phyloP scores from a whole-genome alignment of 1,140 invertebrate species.

The Monochamus saltuarius region DNA sequence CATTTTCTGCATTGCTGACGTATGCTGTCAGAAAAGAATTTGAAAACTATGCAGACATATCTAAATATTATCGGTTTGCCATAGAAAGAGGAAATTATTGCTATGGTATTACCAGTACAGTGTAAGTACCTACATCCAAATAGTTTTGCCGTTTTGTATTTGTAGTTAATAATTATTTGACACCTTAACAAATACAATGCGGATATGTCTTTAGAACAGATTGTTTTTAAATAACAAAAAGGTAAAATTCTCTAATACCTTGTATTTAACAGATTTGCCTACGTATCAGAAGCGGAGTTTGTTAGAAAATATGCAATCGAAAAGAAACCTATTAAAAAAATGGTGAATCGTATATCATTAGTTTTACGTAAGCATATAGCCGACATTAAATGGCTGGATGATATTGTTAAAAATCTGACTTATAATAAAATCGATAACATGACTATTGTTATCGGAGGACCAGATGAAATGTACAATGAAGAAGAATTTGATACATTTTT shows the following conservation, averaged over 20 bases:
- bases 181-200: no score
- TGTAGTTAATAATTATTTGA: no score
- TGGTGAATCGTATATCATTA: constrained; percentile 16
- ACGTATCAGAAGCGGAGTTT: constrained; percentile 20
- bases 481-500: constrained; percentile 23
- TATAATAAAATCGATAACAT: constrained; percentile 22
- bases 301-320: constrained; percentile 6
- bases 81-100: constrained; percentile 4
- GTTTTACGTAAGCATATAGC: constrained; percentile 14
- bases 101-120: constrained; percentile 1
- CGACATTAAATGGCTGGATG: constrained; percentile 19
- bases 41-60: constrained; percentile 3
- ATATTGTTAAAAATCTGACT: constrained; percentile 12
- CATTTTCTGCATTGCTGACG: not conserved
- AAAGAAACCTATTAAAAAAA: constrained; percentile 15
- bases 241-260: not conserved
- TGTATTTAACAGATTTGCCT: constrained; percentile 22
- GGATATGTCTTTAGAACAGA: not conserved
- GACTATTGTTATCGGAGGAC: constrained; percentile 24
- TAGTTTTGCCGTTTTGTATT: no score
- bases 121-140: constrained; percentile 5
- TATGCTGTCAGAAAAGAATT: constrained; percentile 10
- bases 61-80: not conserved
- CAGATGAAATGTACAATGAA: constrained; percentile 24
- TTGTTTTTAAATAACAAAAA: no score